Base-by-base conservation (phyloP, 2,888 invertebrate genomes). In the Sarcophaga rosellei region DNA sequence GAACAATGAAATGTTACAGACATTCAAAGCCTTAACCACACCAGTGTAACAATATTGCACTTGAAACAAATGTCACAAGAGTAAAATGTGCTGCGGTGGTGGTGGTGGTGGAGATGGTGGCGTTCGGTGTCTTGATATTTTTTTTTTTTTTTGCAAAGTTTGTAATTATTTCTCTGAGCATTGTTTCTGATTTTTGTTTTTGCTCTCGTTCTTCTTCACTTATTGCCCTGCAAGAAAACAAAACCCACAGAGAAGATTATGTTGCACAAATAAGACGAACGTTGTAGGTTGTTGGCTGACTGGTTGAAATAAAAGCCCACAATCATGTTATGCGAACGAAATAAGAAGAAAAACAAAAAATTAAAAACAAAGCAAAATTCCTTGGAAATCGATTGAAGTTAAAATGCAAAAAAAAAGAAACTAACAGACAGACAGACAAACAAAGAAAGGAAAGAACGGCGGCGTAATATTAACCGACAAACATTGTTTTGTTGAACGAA, bases 301-400 rank as follows among this genome's bases (percentile, higher is more conserved):
- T 81, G 84, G 61, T 17, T 35, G 23, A 70, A 61, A 20, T 53
- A 61, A 75, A 84, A 83, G 65, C 81, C 77, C 78, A 86, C 79
- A 76, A 80, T 83, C 35, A 44, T 68, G 44, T 77, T 77, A 47
- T 35, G 63, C 5, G 53, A 53, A 12, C 66, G 81, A n/a, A 61
- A 73, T 35, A 53, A 12, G 23, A 59, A 76, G 8, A 76, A 45
- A 3, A 70, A 80, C 69, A 79, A 65, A 53, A 80, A 63, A 66
- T 25, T 8, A 44, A 35, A 70, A 74, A 45, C 20, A 69, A 65
- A 23, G n/a, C 62, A 66, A 74, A 84, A 84, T 84, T 86, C 77
- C 70, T 70, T 84, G 81, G 78, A 86, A 86, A 84, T 84, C 86
- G 86, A 81, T 81, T 75, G 78, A 74, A 78, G 59, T 74, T 78